Evolutionary conservation across 2,113 vertebrate species (phyloP).

Genomic region (Cyanoramphus novaezelandiae): DNA sequence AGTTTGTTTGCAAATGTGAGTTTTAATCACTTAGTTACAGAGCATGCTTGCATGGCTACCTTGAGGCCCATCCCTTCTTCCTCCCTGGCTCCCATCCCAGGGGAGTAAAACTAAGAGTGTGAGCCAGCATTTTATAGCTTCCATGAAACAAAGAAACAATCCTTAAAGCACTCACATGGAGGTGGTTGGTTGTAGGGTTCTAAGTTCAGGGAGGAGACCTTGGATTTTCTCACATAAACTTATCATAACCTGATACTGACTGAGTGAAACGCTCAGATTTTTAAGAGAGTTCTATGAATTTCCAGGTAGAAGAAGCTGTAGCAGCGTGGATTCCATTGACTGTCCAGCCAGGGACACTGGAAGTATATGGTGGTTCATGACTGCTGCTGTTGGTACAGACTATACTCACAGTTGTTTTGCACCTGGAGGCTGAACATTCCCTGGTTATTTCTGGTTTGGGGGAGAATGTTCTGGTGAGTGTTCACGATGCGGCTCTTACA

Average conservation of each 20-base stretch:
- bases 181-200: background rate
- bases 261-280: background rate
- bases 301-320: background rate
- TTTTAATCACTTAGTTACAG: background rate
- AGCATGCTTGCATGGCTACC: background rate
- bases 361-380: background rate
- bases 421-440: background rate
- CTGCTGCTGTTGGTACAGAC: background rate
- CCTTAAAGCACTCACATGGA: background rate
- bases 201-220: background rate
- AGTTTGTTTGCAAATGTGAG: background rate
- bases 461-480: background rate
- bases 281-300: background rate
- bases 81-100: background rate
- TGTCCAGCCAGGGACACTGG: background rate
- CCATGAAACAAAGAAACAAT: background rate
- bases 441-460: background rate
- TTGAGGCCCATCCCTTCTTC: background rate
- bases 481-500: fast-evolving
- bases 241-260: background rate
- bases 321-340: background rate
- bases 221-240: background rate
- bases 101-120: background rate
- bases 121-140: background rate
- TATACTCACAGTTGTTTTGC: background rate